Base-by-base conservation (phyloP, 2,888 invertebrate species). In the Polietes domitor region DNA sequence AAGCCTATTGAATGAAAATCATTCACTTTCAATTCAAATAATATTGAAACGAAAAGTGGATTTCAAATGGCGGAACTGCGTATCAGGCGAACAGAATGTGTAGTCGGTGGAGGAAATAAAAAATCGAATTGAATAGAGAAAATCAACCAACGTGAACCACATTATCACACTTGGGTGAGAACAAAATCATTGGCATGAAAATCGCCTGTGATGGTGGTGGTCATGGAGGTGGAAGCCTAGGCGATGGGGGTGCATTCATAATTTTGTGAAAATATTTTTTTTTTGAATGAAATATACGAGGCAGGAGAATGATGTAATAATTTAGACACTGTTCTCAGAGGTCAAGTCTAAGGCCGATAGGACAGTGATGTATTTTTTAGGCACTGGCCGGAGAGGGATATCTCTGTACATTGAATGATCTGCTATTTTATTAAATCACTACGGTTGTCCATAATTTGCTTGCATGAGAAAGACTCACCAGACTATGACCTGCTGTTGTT, bases 1-100 rank as follows among this genome's bases (percentile, higher is more conserved):
- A 15, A 47, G 15, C n/a, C n/a, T 47, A 47, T 47, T 47, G 47
- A n/a, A n/a, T n/a, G n/a, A 47, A 47, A 47, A 47, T 47, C 47
- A n/a, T 47, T 47, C n/a, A 47, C n/a, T n/a, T n/a, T n/a, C n/a
- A n/a, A n/a, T n/a, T n/a, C n/a, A n/a, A n/a, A n/a, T 0, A 47
- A 47, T n/a, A 47, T 47, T n/a, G n/a, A 47, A 47, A 47, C 12
- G 47, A 47, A 47, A 1, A 47, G 65, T 61, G 19, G 61, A 50
- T 50, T 71, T 61, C 71, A 80, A 7, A 26, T 41, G 63, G 41
- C 71, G 80, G 61, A 75, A 80, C 80, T 26, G 21, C 6, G n/a
- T 71, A 75, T 10, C 70, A 71, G 75, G 80, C 61, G 24, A 70
- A 41, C 80, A 80, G 58, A 76, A 80, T n/a, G n/a, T n/a, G n/a